Conservation (phyloP, 1,140 invertebrate genomes). For the Lysiphlebus fabarum region DNA sequence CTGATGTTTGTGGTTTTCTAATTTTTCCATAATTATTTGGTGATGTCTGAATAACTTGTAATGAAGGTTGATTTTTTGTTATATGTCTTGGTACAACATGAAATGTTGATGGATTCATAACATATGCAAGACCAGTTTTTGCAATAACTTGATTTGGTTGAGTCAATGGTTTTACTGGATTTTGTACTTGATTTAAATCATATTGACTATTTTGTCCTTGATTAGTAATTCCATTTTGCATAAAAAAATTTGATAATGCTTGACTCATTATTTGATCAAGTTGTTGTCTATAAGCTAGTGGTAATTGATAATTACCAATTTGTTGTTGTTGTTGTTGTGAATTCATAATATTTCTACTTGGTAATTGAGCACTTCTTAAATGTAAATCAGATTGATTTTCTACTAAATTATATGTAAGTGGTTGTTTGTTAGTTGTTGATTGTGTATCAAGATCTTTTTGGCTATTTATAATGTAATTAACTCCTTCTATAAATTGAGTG, state of each 20-base stretch:
- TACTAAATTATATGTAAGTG: conserved; percentile 37
- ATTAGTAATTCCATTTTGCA: conserved; percentile 39
- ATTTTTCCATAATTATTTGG: conserved; percentile 13
- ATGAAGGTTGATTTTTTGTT: background rate
- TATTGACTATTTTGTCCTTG: background rate
- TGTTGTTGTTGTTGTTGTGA: conserved; percentile 33
- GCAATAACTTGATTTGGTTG: conserved; percentile 21
- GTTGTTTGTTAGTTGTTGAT: conserved; percentile 37
- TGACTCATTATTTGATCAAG: conserved; percentile 44
- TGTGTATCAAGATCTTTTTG: conserved; percentile 43
- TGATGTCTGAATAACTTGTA: conserved; percentile 1
- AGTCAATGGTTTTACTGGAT: background rate
- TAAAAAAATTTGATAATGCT: conserved; percentile 36
- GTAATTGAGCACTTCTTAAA: conserved; percentile 24
- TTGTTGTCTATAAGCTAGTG: conserved; percentile 38
- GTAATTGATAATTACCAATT: conserved; percentile 33
- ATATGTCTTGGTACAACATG: conserved; percentile 28
- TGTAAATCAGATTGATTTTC: conserved; percentile 25
- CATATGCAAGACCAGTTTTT: conserved; percentile 41
- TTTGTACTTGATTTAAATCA: too few relatives aligned
- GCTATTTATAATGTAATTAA: conserved; percentile 41
- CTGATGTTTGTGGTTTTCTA: conserved; percentile 34
- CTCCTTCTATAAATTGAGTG: conserved; percentile 40
- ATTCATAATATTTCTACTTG: conserved; percentile 41
- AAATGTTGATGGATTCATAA: conserved; percentile 36